Evolutionary conservation across 1,140 invertebrate species (phyloP).

Genomic region (Amphibalanus amphitrite): DNA sequence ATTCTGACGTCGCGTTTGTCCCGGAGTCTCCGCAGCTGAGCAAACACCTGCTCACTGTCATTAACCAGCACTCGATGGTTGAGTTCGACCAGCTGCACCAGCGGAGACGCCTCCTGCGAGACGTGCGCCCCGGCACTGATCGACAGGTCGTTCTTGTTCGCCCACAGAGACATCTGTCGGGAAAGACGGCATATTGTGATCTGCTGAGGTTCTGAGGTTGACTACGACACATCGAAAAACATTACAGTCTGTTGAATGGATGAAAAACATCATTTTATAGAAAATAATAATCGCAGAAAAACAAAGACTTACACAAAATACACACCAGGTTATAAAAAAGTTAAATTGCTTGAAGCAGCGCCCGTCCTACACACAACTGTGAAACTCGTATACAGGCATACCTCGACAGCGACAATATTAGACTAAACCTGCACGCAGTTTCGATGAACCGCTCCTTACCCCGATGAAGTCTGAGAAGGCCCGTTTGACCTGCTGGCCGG

Average conservation of each 20-base stretch:
- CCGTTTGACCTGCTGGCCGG: constrained; percentile 11
- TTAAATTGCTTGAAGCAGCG: neutral
- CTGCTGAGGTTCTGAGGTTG: too few species aligned
- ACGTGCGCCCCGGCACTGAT: constrained; percentile 48
- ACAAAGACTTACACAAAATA: too few species aligned
- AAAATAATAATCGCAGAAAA: too few species aligned
- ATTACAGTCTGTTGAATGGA: too few species aligned
- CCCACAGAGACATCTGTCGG: constrained; percentile 37
- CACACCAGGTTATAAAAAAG: neutral
- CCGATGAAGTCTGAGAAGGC: constrained; percentile 18
- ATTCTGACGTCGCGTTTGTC: neutral
- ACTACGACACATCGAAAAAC: too few species aligned
- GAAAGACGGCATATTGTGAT: constrained; percentile 7
- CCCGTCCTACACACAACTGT: neutral
- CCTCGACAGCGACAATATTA: constrained; percentile 10
- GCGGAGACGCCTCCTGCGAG: constrained; percentile 35
- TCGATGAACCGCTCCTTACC: too few species aligned
- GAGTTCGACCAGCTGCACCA: constrained; percentile 42
- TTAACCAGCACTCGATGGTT: constrained; percentile 52
- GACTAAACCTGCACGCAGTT: constrained; percentile 14
- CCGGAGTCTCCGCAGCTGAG: constrained; percentile 21
- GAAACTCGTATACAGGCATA: neutral
- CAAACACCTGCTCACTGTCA: constrained; percentile 39
- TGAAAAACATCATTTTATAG: too few species aligned
- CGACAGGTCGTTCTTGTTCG: constrained; percentile 72